Evolutionary conservation across 2,113 vertebrate genomes (phyloP), one percentile per base, ranked within the genome.

Genomic region (Tachysurus vachellii): DNA sequence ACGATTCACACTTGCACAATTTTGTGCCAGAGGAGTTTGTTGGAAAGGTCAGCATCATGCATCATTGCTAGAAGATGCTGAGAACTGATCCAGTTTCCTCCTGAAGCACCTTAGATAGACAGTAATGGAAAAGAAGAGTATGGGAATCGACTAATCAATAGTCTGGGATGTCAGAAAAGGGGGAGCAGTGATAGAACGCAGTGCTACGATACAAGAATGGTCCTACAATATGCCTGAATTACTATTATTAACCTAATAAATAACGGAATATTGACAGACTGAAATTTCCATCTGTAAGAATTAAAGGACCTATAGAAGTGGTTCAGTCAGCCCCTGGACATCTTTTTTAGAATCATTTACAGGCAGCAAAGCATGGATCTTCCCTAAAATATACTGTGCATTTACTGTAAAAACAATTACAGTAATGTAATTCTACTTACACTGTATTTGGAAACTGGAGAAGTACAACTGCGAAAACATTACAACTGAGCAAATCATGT

Each of bases 11-110:
- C 42, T 61, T 44, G 42, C 77, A 61, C 64, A 88, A 7, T 82
- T 77, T 85, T 54, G 66, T 87, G 54, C 82, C 85, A 56, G 80
- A 70, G 71, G 26, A 56, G 26, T 70, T 82, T 73, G 76, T 85
- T 53, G 62, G 42, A 89, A 87, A 89, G 83, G 88, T 77, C 88
- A 85, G 54, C 26, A 42, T 82, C 82, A 89, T 87, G 80, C 86
- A 79, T 89, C 86, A 87, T 12, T 61, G 76, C 61, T 47, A 89
- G 53, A 62, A 81, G 44, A 80, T 31, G 80, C 71, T 23, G 56
- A 19, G 36, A 28, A 64, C 71, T 19, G 57, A 89, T 85, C 82
- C 17, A 77, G 11, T 28, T 85, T 81, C 73, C 50, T 54, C 68
- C 50, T 54, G 54, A 28, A 66, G 19, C 44, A 56, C n/a, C 42